Base-by-base conservation (phyloP, 2,797 vertebrate species). In the Protonibea diacanthus region DNA sequence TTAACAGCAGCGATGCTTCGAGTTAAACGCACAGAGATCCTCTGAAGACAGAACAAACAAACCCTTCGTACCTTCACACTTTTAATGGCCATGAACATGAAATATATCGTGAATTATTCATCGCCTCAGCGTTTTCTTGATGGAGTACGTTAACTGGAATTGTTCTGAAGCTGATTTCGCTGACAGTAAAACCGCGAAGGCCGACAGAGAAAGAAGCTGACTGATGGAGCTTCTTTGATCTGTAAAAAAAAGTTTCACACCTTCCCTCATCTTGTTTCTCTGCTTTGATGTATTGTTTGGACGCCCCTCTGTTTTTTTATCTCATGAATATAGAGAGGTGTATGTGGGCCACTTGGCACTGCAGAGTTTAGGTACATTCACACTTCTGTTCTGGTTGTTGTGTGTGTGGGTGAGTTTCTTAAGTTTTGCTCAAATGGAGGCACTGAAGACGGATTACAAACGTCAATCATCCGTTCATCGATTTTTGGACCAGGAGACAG, bases 81-180 rank as follows among this genome's bases (percentile, higher is more conserved):
- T 65, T 75, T 72, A 71, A 62, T 25, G 13, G 21, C 65, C 4
- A 1, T 1, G 27, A 72, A 57, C 66, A 79, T 57, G 8, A 38
- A 38, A 44, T 44, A 75, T 23, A 0, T 15, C 0, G 3, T 84
- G 68, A 81, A 72, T 76, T 81, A 81, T 82, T 81, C 52, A 81
- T 20, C 10, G 14, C 59, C 40, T 64, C 48, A 15, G 25, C 14
- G 42, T 12, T 1, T 48, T 68, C 40, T 45, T 47, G 62, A 66
- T 60, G 71, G 33, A 4, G 27, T 6, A 15, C n/a, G 40, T 60
- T n/a, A 49, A 20, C 12, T 29, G 18, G 11, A 11, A 14, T n/a
- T 10, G 64, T 55, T 63, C 1, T 33, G 68, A 44, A 68, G 78
- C 76, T 20, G 68, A 48, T 0, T 70, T 29, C 23, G 79, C 79